Evolutionary conservation across 2,797 vertebrate species (phyloP).

Genomic region (Anguilla anguilla): DNA sequence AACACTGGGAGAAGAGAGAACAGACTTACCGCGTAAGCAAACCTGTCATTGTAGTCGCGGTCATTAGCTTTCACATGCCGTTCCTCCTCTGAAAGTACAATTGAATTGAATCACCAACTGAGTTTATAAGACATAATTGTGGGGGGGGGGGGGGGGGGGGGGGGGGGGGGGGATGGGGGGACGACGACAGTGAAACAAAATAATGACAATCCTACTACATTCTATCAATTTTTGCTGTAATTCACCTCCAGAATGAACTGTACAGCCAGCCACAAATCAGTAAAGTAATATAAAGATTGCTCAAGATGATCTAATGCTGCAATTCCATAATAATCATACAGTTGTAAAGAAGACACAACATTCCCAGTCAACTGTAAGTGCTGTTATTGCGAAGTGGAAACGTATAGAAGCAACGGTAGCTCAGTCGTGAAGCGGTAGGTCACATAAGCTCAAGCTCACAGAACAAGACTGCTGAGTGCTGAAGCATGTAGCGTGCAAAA

Average conservation of each 20-base stretch:
- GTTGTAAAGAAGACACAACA: neutral
- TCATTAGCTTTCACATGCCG: slow-evolving; percentile 82
- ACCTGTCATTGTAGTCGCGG: slow-evolving; percentile 79
- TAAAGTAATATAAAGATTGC: neutral
- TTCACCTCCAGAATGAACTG: neutral
- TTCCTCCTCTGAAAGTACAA: slow-evolving; percentile 75
- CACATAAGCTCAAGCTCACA: too few species aligned
- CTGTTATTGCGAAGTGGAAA: too few species aligned
- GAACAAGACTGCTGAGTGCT: too few species aligned
- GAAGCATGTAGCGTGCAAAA: too few species aligned
- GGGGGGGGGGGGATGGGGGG: neutral
- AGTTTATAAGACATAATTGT: neutral
- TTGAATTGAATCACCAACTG: slow-evolving; percentile 35
- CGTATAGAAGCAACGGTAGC: too few species aligned
- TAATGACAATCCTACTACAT: neutral
- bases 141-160: neutral
- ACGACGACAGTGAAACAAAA: neutral
- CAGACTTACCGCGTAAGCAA: slow-evolving; percentile 80
- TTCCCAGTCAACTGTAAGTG: too few species aligned
- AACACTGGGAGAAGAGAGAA: neutral
- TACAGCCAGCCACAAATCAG: neutral
- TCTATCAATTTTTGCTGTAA: neutral
- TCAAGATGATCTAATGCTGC: neutral
- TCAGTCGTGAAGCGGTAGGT: too few species aligned
- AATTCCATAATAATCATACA: neutral